These are phyloP conservation scores for Oncorhynchus tshawytscha DNA, from an alignment of 2,113 vertebrate species.

Conservation along the genomic window DNA sequence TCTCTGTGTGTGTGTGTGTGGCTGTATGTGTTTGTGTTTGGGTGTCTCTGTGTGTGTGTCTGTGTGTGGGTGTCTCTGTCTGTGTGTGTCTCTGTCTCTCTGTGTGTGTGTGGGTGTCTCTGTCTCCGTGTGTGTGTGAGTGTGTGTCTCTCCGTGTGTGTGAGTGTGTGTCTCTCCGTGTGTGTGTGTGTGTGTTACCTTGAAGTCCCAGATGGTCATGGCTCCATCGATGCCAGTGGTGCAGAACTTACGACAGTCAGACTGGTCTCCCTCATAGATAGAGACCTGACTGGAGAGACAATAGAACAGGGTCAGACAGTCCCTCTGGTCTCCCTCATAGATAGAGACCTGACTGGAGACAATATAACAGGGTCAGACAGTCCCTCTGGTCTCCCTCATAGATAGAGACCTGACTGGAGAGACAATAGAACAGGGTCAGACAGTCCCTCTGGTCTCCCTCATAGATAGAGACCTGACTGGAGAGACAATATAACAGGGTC, in stretches of 20 bases:
- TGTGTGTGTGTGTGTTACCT: constrained; percentile 70
- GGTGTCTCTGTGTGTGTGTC: neutral
- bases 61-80: too few relatives aligned
- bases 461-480: too few relatives aligned
- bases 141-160: too few relatives aligned
- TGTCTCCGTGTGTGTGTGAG: too few relatives aligned
- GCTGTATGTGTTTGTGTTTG: too few relatives aligned
- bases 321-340: constrained; percentile 97
- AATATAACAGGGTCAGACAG: neutral
- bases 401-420: too few relatives aligned
- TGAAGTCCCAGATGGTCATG: constrained; percentile 99
- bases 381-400: too few relatives aligned
- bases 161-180: too few relatives aligned
- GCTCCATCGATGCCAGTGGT: constrained; percentile 98
- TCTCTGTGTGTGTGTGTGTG: too few relatives aligned
- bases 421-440: neutral
- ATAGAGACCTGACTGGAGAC: constrained; percentile 94
- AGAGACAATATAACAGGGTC: neutral
- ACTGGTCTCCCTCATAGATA: constrained; percentile 80
- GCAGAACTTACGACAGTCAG: constrained; percentile 87
- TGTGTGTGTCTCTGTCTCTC: neutral
- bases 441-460: too few relatives aligned
- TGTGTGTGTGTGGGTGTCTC: too few relatives aligned
- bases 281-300: too few relatives aligned
- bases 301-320: constrained; percentile 56